Base-by-base conservation (phyloP, 2,888 invertebrate genomes). In the Meiosimyza decipiens region DNA sequence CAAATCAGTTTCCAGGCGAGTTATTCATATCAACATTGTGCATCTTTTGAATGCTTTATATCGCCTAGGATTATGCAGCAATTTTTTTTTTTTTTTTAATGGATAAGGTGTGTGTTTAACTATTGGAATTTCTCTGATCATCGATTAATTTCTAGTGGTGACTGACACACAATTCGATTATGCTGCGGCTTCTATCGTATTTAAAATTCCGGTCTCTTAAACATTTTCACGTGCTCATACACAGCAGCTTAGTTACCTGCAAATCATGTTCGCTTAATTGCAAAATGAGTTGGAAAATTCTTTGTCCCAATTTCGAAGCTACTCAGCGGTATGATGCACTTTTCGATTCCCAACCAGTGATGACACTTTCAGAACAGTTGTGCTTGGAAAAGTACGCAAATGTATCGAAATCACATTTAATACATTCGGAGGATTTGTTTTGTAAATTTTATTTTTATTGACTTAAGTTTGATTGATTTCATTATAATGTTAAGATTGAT, bases 211-310 rank as follows among this genome's bases (percentile, higher is more conserved):
- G 13, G 50, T 16, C 47, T 49, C 5, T 49, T 5, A 33, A 47
- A 40, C 18, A 49, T 13, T 40, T 40, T 9, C 18, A 16, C 3
- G 13, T 33, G 9, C 63, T 13, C 12, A 16, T 49, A 11, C 40
- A 16, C 64, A 33, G 28, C 40, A 50, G 22, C 67, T 15, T 60
- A 9, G 40, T 40, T 40, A 73, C 52, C 68, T 74, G 70, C 62
- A 70, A 71, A 65, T 73, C 71, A 67, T 72, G 70, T 70, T 75
- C 60, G 60, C 49, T 70, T 73, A 75, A 75, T 75, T 75, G 75
- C 75, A 71, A 75, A 75, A 75, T 75, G 75, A 73, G 69, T 71
- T 59, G 75, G 73, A 75, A 71, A 67, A 72, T 55, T 71, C 75
- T 55, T 71, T 74, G 71, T 40, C 57, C 72, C 64, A 74, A 71